A percentile compares a stretch with the other conserved stretches of the same genome.
These are phyloP conservation scores for Lophochroa leadbeateri DNA, from an alignment of 2,113 vertebrate genomes.

Conservation along the genomic window DNA sequence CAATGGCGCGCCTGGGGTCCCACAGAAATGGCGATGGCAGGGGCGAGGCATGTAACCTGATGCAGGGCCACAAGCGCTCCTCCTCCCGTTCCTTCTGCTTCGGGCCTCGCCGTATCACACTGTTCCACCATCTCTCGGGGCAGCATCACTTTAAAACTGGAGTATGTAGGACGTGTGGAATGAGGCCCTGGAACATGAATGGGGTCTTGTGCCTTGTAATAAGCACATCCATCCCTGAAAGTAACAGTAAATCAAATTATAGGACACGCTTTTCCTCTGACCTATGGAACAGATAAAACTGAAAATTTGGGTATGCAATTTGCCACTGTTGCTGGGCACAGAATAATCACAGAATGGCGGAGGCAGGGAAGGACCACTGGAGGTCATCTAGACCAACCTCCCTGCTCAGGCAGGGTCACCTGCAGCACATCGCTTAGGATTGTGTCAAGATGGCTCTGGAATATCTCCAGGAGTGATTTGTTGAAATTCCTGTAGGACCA, in stretches of 20 bases:
- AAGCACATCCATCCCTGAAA: background rate
- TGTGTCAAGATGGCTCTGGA: background rate
- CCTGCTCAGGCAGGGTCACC: background rate
- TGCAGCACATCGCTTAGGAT: background rate
- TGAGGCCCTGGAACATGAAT: background rate
- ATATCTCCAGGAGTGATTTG: background rate
- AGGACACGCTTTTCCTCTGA: background rate
- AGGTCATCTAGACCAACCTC: background rate
- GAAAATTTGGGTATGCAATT: accelerated
- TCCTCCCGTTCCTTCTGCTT: background rate
- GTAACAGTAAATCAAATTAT: background rate
- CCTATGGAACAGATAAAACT: background rate
- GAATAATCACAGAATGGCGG: background rate
- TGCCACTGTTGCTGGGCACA: background rate
- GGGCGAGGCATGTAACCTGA: background rate
- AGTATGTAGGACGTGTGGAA: no score
- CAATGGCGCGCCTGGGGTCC: accelerated
- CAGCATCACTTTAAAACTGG: background rate
- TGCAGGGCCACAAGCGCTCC: accelerated
- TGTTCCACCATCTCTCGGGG: accelerated
- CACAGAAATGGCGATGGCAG: background rate
- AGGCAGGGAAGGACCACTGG: background rate
- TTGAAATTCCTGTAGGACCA: background rate
- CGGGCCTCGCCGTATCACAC: accelerated
- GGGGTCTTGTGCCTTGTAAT: background rate